Base-by-base conservation (phyloP, 2,888 invertebrate species). In the Lottia scabra region DNA sequence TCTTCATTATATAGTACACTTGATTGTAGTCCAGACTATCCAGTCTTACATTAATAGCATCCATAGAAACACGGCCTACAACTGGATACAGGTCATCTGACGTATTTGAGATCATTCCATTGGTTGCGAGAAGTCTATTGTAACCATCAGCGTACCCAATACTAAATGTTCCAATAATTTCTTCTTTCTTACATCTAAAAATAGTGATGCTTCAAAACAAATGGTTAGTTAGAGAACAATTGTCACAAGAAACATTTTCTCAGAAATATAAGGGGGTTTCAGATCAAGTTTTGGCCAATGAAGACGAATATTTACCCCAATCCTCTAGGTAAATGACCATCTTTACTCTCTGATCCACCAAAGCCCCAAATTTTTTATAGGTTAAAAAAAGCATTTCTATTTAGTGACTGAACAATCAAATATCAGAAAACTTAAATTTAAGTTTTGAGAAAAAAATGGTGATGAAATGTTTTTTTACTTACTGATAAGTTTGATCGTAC, bases 31-130 rank as follows among this genome's bases (percentile, higher is more conserved):
- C 76, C 38, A 72, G 71, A 10, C 73, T 75, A 30, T 80, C 78
- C 46, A 81, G 67, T 46, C 66, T 71, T 0, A 81, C 76, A 5
- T 81, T 82, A 6, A 82, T 79, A 16, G 80, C 80, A 66, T 82
- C 82, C 82, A 82, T 82, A 5, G 82, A 81, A 5, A 82, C 75
- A 3, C 80, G 72, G 19, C 82, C 82, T n/a, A 82, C 78, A 0
- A 81, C 73, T 30, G 77, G 73, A 68, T 74, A 80, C 5, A 27
- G 26, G 0, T 71, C 71, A 44, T 80, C 82, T 81, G 75, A 3
- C 63, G 73, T 45, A 10, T 71, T 63, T 23, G 77, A 76, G 13
- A 76, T 75, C 15, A 80, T 62, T 15, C 62, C 63, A 19, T 74
- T 71, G 26, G 72, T 69, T 45, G 78, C 76, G 30, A 81, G 68